phyloP scores from a whole-genome alignment of 2,888 invertebrate genomes.

The Heliconius hortense region DNA sequence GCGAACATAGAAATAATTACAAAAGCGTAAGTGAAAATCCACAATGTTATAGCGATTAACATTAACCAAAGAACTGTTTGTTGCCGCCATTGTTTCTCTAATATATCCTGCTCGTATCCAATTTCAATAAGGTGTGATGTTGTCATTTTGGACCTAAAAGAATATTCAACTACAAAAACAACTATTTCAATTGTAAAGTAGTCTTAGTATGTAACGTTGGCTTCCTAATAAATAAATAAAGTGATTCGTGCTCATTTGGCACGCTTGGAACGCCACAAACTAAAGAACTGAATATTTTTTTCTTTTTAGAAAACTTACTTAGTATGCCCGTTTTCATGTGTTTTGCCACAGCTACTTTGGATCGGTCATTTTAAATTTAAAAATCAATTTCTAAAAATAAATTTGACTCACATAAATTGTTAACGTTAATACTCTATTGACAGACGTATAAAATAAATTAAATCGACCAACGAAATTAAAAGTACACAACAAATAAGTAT shows the following conservation, averaged over 20 bases:
- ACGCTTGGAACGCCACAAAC: too few species aligned
- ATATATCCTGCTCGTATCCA: conserved; percentile 20
- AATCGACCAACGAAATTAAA: background rate
- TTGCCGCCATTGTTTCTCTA: conserved; percentile 45
- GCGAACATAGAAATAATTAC: conserved; percentile 40
- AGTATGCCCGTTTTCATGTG: conserved; percentile 36
- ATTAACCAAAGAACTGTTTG: conserved; percentile 54
- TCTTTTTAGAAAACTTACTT: conserved; percentile 31
- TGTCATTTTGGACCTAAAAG: conserved; percentile 42
- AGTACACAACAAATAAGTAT: background rate
- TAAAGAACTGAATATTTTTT: too few species aligned
- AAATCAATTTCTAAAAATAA: background rate
- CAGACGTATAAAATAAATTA: background rate
- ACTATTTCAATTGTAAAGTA: background rate
- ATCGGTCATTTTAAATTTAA: conserved; percentile 37
- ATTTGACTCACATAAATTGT: background rate
- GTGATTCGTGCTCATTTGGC: too few species aligned
- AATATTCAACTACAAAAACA: conserved; percentile 29
- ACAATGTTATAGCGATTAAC: conserved; percentile 52
- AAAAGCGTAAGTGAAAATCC: conserved; percentile 50
- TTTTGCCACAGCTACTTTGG: conserved; percentile 38
- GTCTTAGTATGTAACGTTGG: too few species aligned
- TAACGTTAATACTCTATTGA: background rate
- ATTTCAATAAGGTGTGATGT: conserved; percentile 33
- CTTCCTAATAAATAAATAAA: too few species aligned